Evolutionary conservation across 2,888 invertebrate species (phyloP), one percentile per base, ranked within the genome.

Genomic region (Chrysolina haemoptera): DNA sequence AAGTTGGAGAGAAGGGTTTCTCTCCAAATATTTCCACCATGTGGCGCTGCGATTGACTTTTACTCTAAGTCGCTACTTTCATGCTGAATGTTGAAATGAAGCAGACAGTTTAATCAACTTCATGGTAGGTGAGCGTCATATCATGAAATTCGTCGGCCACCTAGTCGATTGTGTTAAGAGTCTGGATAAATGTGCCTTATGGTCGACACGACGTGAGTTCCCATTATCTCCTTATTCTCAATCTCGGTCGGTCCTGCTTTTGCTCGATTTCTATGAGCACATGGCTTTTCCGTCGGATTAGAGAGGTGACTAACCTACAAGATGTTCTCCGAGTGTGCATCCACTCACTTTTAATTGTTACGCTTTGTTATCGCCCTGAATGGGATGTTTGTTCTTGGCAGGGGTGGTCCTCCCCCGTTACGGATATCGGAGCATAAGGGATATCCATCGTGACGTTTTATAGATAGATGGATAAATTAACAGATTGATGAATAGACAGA

Each of bases 231-330:
- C 35, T 40, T 35, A 40, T 59, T 71, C 41, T 62, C 41, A 43
- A 46, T 69, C 40, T 62, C 41, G 62, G 50, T 62, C 27, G 48
- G 41, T 62, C 71, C 27, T 20, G 50, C 46, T 41, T 43, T 59
- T 20, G 53, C 35, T 46, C 18, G 71, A 35, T 50, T 63, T 46
- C 43, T 55, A 59, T 62, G 76, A 80, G 82, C 84, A 84, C 83
- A 85, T 84, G 85, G 83, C 82, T 81, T 81, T 83, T 81, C 83
- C 82, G 84, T 75, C 77, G 82, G 82, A 81, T 81, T 80, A 80
- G 74, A 76, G 81, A 85, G 86, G 86, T 86, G 85, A 86, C 81
- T 86, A 85, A 86, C 85, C 85, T 84, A 76, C 67, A 70, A 63
- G 63, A 59, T 66, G 68, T 55, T 66, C 66, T 50, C 62, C 48